A percentile compares a stretch with the other conserved stretches of the same genome.
Evolutionary conservation across 2,888 invertebrate species (phyloP).

Genomic region (Tetranychus piercei): DNA sequence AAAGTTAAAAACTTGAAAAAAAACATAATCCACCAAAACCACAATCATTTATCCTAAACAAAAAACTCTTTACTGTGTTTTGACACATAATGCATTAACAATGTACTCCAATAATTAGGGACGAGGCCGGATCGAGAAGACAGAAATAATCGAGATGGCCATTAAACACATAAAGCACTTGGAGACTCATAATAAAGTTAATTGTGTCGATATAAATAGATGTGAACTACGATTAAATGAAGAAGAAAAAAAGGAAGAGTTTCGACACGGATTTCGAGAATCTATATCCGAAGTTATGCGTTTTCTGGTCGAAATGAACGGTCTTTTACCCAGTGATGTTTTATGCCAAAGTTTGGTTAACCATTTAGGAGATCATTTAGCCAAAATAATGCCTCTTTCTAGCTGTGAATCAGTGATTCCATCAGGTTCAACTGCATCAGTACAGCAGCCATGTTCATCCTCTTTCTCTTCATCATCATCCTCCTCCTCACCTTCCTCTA

Average conservation of each 20-base stretch:
- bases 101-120: conserved; percentile 9
- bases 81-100: conserved; percentile 4
- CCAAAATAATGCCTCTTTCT: conserved; percentile 34
- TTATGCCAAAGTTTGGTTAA: conserved; percentile 58
- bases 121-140: conserved; percentile 75
- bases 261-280: conserved; percentile 69
- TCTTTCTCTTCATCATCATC: neutral
- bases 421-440: neutral
- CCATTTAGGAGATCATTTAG: conserved; percentile 67
- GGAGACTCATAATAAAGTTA: conserved; percentile 37
- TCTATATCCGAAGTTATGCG: conserved; percentile 73
- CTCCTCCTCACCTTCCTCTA: neutral
- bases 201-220: conserved; percentile 25
- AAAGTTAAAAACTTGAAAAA: neutral
- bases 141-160: conserved; percentile 95
- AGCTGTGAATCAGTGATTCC: neutral
- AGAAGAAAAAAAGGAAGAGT: conserved; percentile 36
- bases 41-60: neutral
- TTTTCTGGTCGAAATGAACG: conserved; percentile 68
- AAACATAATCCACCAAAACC: neutral
- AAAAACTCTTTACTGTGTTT: neutral
- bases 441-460: neutral
- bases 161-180: conserved; percentile 79
- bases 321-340: conserved; percentile 56
- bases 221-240: conserved; percentile 9